Conservation (phyloP, 2,797 vertebrate genomes). For the Ptychadena robeensis region DNA sequence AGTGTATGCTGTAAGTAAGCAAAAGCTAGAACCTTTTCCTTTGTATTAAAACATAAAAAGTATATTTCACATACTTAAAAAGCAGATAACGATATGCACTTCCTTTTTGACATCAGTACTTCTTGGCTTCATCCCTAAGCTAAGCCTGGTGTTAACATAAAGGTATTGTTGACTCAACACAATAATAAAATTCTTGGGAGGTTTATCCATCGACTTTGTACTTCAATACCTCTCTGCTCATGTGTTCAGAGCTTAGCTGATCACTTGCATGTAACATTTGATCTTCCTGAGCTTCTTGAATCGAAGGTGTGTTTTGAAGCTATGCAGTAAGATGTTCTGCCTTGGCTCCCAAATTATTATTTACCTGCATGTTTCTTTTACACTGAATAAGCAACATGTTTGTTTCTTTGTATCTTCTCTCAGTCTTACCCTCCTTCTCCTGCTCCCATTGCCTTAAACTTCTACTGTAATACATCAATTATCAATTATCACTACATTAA, state of each 20-base stretch:
- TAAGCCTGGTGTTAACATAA: constrained; percentile 37
- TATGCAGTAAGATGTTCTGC: constrained; percentile 25
- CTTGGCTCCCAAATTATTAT: constrained; percentile 47
- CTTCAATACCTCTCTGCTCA: constrained; percentile 51
- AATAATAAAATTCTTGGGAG: constrained; percentile 49
- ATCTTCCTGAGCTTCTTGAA: constrained; percentile 44
- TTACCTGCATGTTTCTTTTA: constrained; percentile 16
- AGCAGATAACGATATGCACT: not conserved
- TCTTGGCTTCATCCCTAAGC: constrained; percentile 4
- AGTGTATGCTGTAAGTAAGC: not conserved
- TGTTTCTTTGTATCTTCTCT: not conserved
- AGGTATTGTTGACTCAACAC: constrained; percentile 49
- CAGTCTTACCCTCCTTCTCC: not conserved
- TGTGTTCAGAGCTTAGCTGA: constrained; percentile 48
- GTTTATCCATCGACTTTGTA: constrained; percentile 44
- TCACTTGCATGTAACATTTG: constrained; percentile 52
- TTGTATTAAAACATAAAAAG: constrained; percentile 4
- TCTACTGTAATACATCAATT: constrained; percentile 36
- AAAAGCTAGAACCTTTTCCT: constrained; percentile 4
- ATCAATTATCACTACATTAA: constrained; percentile 54
- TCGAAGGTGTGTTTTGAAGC: constrained; percentile 48
- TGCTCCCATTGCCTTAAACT: constrained; percentile 11
- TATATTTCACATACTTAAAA: not conserved
- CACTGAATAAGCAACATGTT: constrained; percentile 37
- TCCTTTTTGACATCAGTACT: constrained; percentile 18